Conservation (phyloP, 1,140 invertebrate species). For the Zaprionus davidi region DNA sequence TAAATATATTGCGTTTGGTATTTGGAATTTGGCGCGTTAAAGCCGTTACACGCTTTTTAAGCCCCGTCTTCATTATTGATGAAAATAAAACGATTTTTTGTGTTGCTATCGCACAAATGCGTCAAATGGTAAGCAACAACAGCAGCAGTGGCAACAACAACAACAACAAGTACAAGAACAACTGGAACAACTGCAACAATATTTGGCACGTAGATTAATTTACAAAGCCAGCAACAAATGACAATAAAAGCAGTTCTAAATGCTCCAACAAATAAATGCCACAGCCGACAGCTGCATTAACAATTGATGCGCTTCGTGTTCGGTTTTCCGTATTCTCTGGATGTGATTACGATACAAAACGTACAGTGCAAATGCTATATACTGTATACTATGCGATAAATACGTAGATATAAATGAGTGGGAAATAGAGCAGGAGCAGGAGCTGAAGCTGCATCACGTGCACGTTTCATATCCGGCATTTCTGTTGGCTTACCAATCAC, state of each 20-base stretch:
- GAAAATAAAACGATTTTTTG: conserved; percentile 55
- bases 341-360: conserved; percentile 15
- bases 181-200: conserved; percentile 5
- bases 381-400: conserved; percentile 1
- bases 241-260: conserved; percentile 7
- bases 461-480: conserved; percentile 57
- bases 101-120: conserved; percentile 29
- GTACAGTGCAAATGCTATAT: conserved; percentile 2
- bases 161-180: not conserved
- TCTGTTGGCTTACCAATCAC: conserved; percentile 71
- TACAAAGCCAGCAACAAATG: conserved; percentile 28
- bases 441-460: conserved; percentile 20
- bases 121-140: conserved; percentile 53
- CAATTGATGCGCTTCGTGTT: conserved; percentile 30
- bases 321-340: conserved; percentile 1
- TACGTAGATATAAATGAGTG: conserved; percentile 7
- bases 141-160: conserved; percentile 2
- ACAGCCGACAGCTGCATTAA: conserved; percentile 47
- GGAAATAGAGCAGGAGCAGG: not conserved
- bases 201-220: conserved; percentile 32
- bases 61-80: conserved; percentile 72
- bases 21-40: conserved; percentile 45
- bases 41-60: conserved; percentile 76
- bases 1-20: conserved; percentile 29
- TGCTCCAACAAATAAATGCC: conserved; percentile 40